Evolutionary conservation across 2,113 vertebrate genomes (phyloP).

Genomic region (Hippopotamus amphibius): DNA sequence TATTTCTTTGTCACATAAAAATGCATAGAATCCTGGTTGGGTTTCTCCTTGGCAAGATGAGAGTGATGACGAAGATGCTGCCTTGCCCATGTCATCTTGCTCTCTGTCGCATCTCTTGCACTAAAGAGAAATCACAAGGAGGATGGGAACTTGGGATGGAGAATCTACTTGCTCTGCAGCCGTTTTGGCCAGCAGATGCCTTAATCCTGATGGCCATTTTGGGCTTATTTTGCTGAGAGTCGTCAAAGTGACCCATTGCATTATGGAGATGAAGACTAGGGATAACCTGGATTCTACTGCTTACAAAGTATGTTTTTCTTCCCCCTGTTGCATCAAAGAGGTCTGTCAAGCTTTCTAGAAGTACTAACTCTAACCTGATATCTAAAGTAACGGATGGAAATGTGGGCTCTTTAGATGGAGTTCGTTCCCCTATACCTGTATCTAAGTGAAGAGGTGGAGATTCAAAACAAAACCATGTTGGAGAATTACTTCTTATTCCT

Average conservation of each 20-base stretch:
- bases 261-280: neutral
- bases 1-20: slow-evolving; percentile 10
- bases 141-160: neutral
- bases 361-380: slow-evolving; percentile 12
- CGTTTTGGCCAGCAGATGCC: neutral
- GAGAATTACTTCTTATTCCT: slow-evolving; percentile 10
- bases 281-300: neutral
- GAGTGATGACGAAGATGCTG: neutral
- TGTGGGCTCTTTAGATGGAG: neutral
- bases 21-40: neutral
- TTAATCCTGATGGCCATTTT: neutral
- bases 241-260: neutral
- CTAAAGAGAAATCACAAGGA: neutral
- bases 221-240: neutral
- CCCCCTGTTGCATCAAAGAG: slow-evolving; percentile 1
- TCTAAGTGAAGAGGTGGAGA: neutral
- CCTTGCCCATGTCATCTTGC: neutral
- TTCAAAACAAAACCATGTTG: slow-evolving; percentile 23
- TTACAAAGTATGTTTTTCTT: neutral
- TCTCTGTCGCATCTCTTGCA: neutral
- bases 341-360: neutral
- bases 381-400: slow-evolving; percentile 29
- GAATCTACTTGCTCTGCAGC: neutral
- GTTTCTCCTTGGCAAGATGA: neutral
- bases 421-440: neutral